Conservation (phyloP, 2,797 vertebrate genomes). For the Paguma larvata region DNA sequence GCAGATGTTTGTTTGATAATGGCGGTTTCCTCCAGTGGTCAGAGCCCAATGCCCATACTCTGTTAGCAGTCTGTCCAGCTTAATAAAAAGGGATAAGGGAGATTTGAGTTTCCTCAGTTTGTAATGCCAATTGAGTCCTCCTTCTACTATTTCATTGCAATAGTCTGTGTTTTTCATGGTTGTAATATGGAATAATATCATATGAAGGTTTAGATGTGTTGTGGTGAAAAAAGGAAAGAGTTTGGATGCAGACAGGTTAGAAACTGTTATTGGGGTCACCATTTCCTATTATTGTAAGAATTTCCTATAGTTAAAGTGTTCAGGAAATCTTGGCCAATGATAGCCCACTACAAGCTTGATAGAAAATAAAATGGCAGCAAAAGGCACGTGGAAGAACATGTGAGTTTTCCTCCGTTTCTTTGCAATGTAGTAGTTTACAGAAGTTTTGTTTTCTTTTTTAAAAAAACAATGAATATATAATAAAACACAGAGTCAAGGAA, state of each 20-base stretch:
- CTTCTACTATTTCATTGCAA: constrained; percentile 74
- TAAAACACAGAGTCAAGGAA: constrained; percentile 44
- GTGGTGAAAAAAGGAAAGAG: constrained; percentile 74
- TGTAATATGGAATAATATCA: background rate
- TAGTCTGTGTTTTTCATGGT: background rate
- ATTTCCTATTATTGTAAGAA: constrained; percentile 80
- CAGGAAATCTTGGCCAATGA: constrained; percentile 71
- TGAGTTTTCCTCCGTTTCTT: constrained; percentile 10
- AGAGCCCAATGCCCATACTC: background rate
- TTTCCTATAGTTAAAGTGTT: constrained; percentile 81
- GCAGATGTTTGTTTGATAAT: constrained; percentile 86
- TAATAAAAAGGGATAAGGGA: constrained; percentile 74
- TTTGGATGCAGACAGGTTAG: constrained; percentile 79
- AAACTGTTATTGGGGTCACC: constrained; percentile 85
- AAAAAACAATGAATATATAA: constrained; percentile 23
- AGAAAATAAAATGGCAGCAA: constrained; percentile 52
- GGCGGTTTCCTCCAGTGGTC: constrained; percentile 76
- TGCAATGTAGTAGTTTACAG: background rate
- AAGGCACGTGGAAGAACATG: background rate
- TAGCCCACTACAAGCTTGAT: background rate
- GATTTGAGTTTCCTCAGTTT: constrained; percentile 80
- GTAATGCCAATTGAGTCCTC: constrained; percentile 83
- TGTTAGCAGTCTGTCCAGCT: constrained; percentile 50
- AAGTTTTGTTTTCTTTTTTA: constrained; percentile 35
- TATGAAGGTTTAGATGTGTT: constrained; percentile 73